phyloP scores from a whole-genome alignment of 2,797 vertebrate genomes.

The Todus mexicanus region DNA sequence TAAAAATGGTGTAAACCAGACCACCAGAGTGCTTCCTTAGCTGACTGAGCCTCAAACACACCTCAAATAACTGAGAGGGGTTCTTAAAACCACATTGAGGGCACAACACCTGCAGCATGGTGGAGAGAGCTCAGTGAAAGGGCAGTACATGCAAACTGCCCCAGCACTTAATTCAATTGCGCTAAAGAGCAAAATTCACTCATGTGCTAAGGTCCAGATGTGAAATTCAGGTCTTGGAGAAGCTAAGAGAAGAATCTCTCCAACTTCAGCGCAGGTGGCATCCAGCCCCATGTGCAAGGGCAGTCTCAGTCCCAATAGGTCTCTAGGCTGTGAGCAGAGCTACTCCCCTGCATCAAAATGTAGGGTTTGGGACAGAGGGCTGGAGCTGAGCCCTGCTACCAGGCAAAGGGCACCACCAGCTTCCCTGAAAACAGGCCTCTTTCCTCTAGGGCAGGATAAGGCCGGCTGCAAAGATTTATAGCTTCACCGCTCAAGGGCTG shows the following conservation, averaged over 20 bases:
- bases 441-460: neutral
- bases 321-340: neutral
- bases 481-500: neutral
- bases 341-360: neutral
- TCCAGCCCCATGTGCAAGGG: fast-evolving
- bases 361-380: neutral
- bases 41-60: neutral
- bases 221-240: neutral
- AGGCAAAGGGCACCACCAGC: neutral
- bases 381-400: neutral
- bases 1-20: too few species aligned
- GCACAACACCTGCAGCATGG: too few species aligned
- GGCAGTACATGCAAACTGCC: neutral
- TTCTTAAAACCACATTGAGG: neutral
- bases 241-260: neutral
- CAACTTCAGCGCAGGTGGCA: fast-evolving
- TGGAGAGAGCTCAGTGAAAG: neutral
- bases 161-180: too few species aligned
- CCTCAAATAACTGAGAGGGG: neutral
- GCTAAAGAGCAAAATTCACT: neutral
- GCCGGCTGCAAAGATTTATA: neutral
- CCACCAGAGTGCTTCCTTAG: neutral
- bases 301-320: neutral
- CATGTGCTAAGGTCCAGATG: neutral
- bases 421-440: neutral